phyloP scores from a whole-genome alignment of 2,888 invertebrate genomes.

The Dolichopus griseipennis region DNA sequence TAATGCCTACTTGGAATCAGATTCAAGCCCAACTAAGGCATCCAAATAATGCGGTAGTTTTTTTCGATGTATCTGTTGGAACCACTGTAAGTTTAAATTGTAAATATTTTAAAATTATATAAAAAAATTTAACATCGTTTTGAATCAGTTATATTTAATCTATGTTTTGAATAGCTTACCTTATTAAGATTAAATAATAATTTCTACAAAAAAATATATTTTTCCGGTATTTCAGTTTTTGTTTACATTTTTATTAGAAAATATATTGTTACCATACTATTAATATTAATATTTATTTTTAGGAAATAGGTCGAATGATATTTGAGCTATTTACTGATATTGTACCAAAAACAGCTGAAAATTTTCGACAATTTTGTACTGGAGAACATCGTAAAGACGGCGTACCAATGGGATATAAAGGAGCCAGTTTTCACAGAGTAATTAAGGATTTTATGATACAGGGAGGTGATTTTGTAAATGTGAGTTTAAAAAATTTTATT shows the following conservation, averaged over 20 bases:
- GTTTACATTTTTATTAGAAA: not conserved
- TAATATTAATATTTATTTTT: slow-evolving; percentile 1
- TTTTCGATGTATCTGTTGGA: slow-evolving; percentile 95
- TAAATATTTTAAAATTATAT: too few species aligned
- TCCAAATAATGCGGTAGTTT: slow-evolving; percentile 95
- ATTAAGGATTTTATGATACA: slow-evolving; percentile 99
- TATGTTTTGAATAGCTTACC: too few species aligned
- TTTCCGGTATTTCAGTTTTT: too few species aligned
- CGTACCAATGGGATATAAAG: slow-evolving; percentile 93
- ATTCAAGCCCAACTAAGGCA: slow-evolving; percentile 82
- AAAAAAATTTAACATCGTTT: too few species aligned
- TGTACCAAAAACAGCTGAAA: slow-evolving; percentile 94
- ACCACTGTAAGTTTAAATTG: slow-evolving; percentile 59
- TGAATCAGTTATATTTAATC: too few species aligned
- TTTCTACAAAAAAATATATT: not conserved
- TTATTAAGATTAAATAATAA: too few species aligned
- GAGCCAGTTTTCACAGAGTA: slow-evolving; percentile 92
- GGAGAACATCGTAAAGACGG: slow-evolving; percentile 95
- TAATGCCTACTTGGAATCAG: slow-evolving; percentile 92
- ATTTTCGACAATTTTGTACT: slow-evolving; percentile 96
- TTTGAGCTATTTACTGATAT: slow-evolving; percentile 96
- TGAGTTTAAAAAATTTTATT: slow-evolving; percentile 45
- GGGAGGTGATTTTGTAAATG: slow-evolving; percentile 98
- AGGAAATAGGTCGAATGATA: slow-evolving; percentile 96
- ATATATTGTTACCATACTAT: not conserved